A percentile compares a stretch with the other conserved stretches of the same genome.
These are phyloP conservation scores for Aspidiotus rigidus DNA, from an alignment of 2,888 invertebrate genomes.

Conservation along the genomic window DNA sequence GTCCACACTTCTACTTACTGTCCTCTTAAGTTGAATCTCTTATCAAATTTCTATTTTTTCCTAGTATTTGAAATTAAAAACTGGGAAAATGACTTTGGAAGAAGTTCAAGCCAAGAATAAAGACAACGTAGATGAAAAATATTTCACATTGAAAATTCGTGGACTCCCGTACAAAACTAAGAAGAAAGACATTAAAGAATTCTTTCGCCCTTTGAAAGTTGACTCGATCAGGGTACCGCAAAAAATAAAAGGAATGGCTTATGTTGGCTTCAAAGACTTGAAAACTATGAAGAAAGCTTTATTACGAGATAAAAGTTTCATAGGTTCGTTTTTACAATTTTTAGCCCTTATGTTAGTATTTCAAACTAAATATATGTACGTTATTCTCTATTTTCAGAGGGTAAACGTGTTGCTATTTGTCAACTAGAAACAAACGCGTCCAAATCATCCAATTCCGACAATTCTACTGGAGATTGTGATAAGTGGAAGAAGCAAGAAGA, in stretches of 20 bases:
- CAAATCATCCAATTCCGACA: conserved; percentile 37
- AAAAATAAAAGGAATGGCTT: conserved; percentile 73
- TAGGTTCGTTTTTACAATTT: conserved; percentile 50
- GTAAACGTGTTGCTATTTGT: conserved; percentile 53
- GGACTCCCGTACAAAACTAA: conserved; percentile 69
- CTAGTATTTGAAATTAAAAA: conserved; percentile 49
- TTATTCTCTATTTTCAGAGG: conserved; percentile 43
- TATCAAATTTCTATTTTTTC: conserved; percentile 41
- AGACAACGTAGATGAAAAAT: conserved; percentile 32
- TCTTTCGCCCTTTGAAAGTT: conserved; percentile 70
- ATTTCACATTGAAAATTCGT: conserved; percentile 60
- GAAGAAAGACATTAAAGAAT: conserved; percentile 73
- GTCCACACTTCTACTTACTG: conserved; percentile 12
- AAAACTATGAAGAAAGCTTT: conserved; percentile 69
- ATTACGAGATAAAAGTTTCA: conserved; percentile 70
- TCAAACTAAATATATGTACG: neutral
- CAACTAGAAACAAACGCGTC: conserved; percentile 32
- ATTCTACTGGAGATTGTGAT: conserved; percentile 53
- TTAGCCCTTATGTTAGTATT: neutral
- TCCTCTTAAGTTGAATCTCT: conserved; percentile 21
- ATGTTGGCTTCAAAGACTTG: conserved; percentile 79
- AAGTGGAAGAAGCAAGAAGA: conserved; percentile 59
- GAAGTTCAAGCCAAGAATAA: conserved; percentile 31
- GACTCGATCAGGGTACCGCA: conserved; percentile 69
- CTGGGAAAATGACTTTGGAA: conserved; percentile 37